Conservation (phyloP, 2,113 vertebrate genomes). For the Coturnix japonica region DNA sequence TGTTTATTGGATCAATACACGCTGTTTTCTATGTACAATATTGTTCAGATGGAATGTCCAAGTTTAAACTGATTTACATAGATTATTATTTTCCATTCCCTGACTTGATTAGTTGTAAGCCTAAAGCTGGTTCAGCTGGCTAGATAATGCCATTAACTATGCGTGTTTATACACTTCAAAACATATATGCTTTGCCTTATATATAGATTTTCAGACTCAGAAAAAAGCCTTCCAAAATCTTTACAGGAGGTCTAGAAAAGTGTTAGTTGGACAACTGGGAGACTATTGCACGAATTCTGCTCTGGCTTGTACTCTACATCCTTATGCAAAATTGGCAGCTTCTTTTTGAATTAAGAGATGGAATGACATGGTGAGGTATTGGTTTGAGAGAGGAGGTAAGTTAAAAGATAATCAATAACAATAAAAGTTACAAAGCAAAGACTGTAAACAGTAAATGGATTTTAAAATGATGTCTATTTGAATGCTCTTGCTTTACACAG, state of each 20-base stretch:
- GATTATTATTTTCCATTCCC: slow-evolving; percentile 33
- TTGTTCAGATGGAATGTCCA: neutral
- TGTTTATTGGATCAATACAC: slow-evolving; percentile 13
- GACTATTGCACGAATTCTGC: neutral
- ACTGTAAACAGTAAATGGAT: slow-evolving; percentile 15
- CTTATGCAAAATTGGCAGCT: neutral
- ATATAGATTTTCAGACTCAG: neutral
- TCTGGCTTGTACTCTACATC: neutral
- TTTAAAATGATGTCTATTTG: slow-evolving; percentile 15
- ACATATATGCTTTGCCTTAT: neutral
- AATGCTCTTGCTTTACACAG: neutral
- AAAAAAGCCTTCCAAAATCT: neutral
- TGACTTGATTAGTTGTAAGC: neutral
- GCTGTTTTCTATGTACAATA: neutral
- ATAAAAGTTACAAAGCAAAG: slow-evolving; percentile 7
- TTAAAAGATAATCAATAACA: slow-evolving; percentile 29
- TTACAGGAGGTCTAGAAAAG: neutral
- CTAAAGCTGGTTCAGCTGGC: neutral
- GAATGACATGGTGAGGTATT: neutral
- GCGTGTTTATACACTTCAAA: neutral
- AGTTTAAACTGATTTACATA: slow-evolving; percentile 45
- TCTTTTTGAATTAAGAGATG: neutral
- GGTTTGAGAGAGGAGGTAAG: neutral
- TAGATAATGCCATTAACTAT: neutral
- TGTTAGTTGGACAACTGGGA: neutral